phyloP scores from a whole-genome alignment of 2,113 vertebrate genomes.

The Martes martes region DNA sequence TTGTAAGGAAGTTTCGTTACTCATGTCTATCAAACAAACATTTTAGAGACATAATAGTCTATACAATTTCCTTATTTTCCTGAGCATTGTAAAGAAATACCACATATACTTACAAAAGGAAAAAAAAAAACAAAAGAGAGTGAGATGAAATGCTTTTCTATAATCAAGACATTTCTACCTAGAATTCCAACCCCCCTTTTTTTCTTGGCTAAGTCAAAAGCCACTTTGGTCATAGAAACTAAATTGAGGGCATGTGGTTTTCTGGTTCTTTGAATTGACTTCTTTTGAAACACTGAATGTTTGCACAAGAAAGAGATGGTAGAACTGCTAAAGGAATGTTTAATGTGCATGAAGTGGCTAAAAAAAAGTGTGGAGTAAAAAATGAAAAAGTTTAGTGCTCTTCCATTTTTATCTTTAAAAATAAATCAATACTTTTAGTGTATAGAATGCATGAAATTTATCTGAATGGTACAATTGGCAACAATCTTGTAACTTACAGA shows the following conservation, averaged over 20 bases:
- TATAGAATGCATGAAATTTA: neutral
- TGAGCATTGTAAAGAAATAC: conserved; percentile 1
- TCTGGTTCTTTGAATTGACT: conserved; percentile 30
- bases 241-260: conserved; percentile 52
- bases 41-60: neutral
- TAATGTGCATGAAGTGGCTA: neutral
- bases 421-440: neutral
- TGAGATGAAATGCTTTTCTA: neutral
- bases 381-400: neutral
- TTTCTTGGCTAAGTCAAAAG: conserved; percentile 39
- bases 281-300: conserved; percentile 28
- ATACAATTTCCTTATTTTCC: conserved; percentile 24
- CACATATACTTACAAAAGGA: neutral
- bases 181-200: neutral
- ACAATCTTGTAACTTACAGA: neutral
- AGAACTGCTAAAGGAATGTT: neutral
- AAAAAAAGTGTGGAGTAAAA: neutral
- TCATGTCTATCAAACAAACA: neutral
- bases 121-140: neutral
- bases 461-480: neutral
- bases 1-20: neutral
- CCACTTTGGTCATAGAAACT: conserved; percentile 26
- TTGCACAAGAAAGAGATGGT: neutral
- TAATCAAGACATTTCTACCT: conserved; percentile 19
- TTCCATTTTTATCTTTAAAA: neutral